phyloP scores from a whole-genome alignment of 1,140 invertebrate species.

The Pollicipes pollicipes region DNA sequence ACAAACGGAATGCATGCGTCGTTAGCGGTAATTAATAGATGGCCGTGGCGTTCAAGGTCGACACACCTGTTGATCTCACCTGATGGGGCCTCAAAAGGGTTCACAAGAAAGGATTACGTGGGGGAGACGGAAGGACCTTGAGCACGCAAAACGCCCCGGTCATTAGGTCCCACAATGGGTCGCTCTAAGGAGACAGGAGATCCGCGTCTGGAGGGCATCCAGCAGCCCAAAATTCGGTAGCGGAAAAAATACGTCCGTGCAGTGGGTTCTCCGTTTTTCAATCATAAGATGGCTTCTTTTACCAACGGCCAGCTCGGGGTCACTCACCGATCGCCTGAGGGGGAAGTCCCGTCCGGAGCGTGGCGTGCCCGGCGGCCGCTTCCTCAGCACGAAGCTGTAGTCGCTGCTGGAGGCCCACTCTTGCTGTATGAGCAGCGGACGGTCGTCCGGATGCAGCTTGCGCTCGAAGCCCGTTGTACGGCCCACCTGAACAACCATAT shows the following conservation, averaged over 20 bases:
- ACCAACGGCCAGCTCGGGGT: background rate
- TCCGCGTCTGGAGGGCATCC: too few species aligned
- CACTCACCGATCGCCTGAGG: background rate
- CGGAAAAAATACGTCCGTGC: too few species aligned
- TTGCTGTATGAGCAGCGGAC: constrained; percentile 61
- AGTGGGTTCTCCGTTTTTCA: too few species aligned
- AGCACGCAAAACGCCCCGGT: background rate
- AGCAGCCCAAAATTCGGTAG: too few species aligned
- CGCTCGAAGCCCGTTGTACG: constrained; percentile 34
- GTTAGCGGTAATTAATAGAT: too few species aligned
- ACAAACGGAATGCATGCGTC: too few species aligned
- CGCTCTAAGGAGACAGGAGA: background rate
- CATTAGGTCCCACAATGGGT: background rate
- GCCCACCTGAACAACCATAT: background rate
- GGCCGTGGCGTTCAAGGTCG: too few species aligned
- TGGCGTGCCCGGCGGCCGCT: background rate
- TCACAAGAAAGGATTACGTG: too few species aligned
- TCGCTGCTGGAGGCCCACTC: constrained; percentile 36
- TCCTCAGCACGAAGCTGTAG: constrained; percentile 23
- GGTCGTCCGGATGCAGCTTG: constrained; percentile 66
- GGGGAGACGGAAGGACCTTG: background rate
- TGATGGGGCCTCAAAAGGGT: too few species aligned
- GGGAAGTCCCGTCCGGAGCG: background rate
- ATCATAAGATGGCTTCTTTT: background rate
- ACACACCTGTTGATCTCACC: too few species aligned